phyloP scores from a whole-genome alignment of 2,113 vertebrate species.

The Steatornis caripensis region DNA sequence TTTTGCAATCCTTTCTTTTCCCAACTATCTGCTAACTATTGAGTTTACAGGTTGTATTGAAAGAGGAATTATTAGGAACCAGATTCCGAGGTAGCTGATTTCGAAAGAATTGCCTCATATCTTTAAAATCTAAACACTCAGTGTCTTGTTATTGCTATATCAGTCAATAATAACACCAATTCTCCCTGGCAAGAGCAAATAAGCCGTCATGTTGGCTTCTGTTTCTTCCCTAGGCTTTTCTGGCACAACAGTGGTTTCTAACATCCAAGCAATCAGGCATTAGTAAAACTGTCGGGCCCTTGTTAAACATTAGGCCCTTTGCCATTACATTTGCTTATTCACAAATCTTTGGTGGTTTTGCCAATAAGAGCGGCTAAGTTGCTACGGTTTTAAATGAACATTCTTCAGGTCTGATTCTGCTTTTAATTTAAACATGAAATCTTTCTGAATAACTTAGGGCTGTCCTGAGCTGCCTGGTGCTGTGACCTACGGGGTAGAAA shows the following conservation, averaged over 20 bases:
- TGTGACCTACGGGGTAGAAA: background rate
- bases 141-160: background rate
- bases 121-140: background rate
- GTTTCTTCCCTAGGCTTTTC: background rate
- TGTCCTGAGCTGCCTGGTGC: background rate
- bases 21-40: fast-evolving
- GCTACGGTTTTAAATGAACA: background rate
- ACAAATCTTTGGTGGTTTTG: background rate
- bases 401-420: background rate
- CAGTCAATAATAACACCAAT: background rate
- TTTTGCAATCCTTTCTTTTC: background rate
- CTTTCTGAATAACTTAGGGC: background rate
- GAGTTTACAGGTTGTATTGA: background rate
- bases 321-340: background rate
- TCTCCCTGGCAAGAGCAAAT: background rate
- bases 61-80: background rate
- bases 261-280: background rate
- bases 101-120: background rate
- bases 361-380: background rate
- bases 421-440: background rate
- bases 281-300: background rate
- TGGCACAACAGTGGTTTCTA: background rate
- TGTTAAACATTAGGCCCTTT: background rate
- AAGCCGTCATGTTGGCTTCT: background rate
- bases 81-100: background rate